phyloP scores from a whole-genome alignment of 2,797 vertebrate genomes.

The Poecile montanus region DNA sequence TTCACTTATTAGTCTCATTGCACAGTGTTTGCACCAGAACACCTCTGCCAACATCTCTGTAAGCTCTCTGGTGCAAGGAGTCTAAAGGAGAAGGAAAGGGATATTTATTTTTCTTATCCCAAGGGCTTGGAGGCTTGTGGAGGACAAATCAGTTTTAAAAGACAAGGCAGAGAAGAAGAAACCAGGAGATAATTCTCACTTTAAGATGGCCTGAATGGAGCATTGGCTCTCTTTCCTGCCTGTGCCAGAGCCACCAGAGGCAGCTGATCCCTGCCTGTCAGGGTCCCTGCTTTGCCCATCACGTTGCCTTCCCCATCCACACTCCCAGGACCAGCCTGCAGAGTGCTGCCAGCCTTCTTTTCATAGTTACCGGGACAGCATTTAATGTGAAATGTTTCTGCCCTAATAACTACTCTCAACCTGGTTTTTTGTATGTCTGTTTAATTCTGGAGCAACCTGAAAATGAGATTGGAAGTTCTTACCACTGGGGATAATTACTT shows the following conservation, averaged over 20 bases:
- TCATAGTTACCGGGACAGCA: background rate
- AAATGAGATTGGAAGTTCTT: background rate
- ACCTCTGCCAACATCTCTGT: background rate
- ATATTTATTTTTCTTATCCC: background rate
- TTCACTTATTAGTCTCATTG: background rate
- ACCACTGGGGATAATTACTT: background rate
- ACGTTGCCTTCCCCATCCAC: accelerated
- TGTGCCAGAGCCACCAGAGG: background rate
- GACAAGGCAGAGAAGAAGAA: background rate
- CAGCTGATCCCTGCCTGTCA: background rate
- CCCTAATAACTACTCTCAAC: background rate
- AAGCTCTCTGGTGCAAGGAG: background rate
- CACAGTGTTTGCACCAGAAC: background rate
- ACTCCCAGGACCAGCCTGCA: accelerated
- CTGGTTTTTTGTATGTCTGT: background rate
- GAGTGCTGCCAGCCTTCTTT: background rate
- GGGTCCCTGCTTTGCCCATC: background rate
- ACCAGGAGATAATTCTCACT: background rate
- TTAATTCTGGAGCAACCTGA: background rate
- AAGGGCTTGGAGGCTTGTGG: background rate
- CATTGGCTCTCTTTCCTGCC: background rate
- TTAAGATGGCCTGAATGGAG: background rate
- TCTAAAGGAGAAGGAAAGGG: background rate
- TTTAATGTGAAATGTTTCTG: background rate
- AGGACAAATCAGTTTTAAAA: background rate